Evolutionary conservation across 2,113 vertebrate species (phyloP).

Genomic region (Chlorodrepanis virens): DNA sequence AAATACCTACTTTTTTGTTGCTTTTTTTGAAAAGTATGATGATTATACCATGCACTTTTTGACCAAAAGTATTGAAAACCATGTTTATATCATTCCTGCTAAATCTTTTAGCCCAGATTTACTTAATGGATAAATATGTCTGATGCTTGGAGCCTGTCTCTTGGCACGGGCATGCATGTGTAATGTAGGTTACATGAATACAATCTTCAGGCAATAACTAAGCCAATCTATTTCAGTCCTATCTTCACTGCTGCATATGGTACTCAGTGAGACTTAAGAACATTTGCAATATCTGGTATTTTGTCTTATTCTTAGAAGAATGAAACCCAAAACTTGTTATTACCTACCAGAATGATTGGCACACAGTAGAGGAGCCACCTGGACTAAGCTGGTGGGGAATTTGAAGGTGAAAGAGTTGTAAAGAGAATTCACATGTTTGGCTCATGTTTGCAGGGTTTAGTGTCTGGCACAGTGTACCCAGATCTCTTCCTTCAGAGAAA

Average conservation of each 20-base stretch:
- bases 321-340: neutral
- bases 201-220: neutral
- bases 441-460: neutral
- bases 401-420: neutral
- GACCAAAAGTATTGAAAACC: neutral
- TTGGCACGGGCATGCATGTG: neutral
- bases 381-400: neutral
- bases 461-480: neutral
- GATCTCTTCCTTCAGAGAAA: neutral
- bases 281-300: neutral
- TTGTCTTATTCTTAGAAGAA: neutral
- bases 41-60: neutral
- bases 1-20: neutral
- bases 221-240: neutral
- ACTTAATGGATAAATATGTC: neutral
- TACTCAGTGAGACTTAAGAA: neutral
- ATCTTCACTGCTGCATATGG: neutral
- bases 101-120: neutral
- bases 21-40: neutral
- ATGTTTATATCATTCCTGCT: neutral
- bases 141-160: neutral
- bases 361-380: neutral
- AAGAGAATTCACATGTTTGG: neutral
- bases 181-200: neutral
- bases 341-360: neutral